Percentiles rank a stretch among this genome's conserved stretches.
Conservation (phyloP, 2,113 vertebrate genomes). For the Delphinus delphis region DNA sequence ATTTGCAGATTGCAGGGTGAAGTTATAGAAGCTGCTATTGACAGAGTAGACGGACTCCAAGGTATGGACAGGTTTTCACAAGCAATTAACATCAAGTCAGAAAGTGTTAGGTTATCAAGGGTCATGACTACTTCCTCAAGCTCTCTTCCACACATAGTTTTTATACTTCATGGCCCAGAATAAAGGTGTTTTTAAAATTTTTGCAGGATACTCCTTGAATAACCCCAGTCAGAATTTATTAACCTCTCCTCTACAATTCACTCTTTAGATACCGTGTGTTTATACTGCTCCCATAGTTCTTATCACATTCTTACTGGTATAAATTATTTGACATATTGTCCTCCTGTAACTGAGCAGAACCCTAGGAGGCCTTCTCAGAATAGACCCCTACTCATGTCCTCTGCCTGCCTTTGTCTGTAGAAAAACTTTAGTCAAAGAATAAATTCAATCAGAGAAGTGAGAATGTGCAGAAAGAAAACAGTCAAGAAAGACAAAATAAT, state of each 20-base stretch:
- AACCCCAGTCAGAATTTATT: not conserved
- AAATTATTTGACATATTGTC: not conserved
- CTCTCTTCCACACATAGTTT: not conserved
- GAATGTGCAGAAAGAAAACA: not conserved
- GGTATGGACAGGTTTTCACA: not conserved
- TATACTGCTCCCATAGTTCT: not conserved
- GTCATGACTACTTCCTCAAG: not conserved
- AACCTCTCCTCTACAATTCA: not conserved
- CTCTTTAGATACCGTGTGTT: not conserved
- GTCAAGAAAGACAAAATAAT: not conserved
- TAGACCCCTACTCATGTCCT: not conserved
- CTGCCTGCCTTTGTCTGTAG: not conserved
- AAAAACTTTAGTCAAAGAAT: not conserved
- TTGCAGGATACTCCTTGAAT: not conserved
- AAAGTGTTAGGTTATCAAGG: not conserved
- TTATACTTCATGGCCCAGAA: not conserved
- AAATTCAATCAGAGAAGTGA: not conserved
- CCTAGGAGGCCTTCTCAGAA: not conserved
- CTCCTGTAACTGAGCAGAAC: not conserved
- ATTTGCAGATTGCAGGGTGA: not conserved
- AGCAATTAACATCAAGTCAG: not conserved
- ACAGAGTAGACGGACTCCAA: not conserved
- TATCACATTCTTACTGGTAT: not conserved
- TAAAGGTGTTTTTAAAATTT: not conserved
- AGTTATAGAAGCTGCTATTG: not conserved